Base-by-base conservation (phyloP, 53 echinoderm and acorn worm species). In the Echinarachnius parma region DNA sequence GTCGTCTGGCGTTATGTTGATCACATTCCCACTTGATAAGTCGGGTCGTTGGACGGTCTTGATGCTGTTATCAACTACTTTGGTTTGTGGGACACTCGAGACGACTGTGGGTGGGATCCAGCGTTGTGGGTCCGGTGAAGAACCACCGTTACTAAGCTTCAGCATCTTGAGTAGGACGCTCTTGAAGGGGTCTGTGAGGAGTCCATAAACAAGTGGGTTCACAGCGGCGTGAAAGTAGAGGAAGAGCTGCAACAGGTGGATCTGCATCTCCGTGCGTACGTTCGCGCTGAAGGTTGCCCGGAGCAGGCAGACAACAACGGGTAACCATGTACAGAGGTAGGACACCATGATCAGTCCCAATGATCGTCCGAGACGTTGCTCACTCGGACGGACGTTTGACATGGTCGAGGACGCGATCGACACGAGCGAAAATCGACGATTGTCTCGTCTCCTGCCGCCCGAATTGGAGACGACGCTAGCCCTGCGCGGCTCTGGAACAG, bases 181-280 rank as follows among this genome's bases (percentile, higher is more conserved):
- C 9, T 80, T 77, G 46, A 83, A 76, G 0, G 83, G 83, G 32
- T 76, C 80, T 1, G 75, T 82, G n/a, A 89, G 54, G 13, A 89
- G 60, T 22, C 89, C 89, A 46, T 89, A 89, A 11, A 84, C 89
- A 13, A 84, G 76, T 3, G 89, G 89, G 31, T 89, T 89, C 1
- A 83, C 68, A 9, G 80, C 80, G 5, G 79, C 80, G 19, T 89
- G 89, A 9, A 77, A 61, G 60, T 84, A 89, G 49, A 84, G 60
- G 26, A 79, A 89, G 21, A 89, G 21, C 66, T 83, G 80, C 54
- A 83, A 80, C 46, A 80, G 60, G 23, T 76, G 46, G 62, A 79
- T 68, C 4, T 75, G 45, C 1, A 61, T 61, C 28, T 66, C 76
- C 15, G 61, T 45, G 4, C 76, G 63, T 9, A 30, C 61, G 0